Evolutionary conservation across 2,888 invertebrate species (phyloP).

Genomic region (Tetramorium bicarinatum): DNA sequence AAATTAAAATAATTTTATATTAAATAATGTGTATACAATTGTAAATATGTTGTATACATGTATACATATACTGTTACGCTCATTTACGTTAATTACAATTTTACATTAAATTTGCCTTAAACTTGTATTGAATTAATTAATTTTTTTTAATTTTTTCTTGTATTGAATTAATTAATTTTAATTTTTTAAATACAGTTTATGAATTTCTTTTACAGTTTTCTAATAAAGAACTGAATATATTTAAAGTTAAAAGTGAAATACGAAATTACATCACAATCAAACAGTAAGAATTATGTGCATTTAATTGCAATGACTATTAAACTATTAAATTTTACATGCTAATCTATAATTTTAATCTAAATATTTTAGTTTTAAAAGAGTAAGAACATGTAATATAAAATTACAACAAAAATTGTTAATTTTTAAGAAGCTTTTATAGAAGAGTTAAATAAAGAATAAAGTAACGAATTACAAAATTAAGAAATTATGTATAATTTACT

Average conservation of each 20-base stretch:
- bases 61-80: not conserved
- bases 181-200: not conserved
- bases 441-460: not conserved
- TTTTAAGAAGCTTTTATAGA: not conserved
- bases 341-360: not conserved
- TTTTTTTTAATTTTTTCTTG: conserved; percentile 13
- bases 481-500: not conserved
- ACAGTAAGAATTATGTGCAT: not conserved
- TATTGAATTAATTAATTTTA: not conserved
- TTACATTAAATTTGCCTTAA: not conserved
- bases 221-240: not conserved
- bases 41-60: not conserved
- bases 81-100: not conserved
- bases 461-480: not conserved
- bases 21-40: not conserved
- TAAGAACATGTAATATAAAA: not conserved
- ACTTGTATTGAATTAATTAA: not conserved
- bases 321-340: not conserved
- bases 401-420: not conserved
- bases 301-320: not conserved
- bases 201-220: not conserved
- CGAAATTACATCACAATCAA: not conserved
- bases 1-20: conserved; percentile 10
- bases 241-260: not conserved
- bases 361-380: not conserved